Evolutionary conservation across 2,888 invertebrate species (phyloP), one percentile per base, ranked within the genome.

Genomic region (Tenthredo notha): DNA sequence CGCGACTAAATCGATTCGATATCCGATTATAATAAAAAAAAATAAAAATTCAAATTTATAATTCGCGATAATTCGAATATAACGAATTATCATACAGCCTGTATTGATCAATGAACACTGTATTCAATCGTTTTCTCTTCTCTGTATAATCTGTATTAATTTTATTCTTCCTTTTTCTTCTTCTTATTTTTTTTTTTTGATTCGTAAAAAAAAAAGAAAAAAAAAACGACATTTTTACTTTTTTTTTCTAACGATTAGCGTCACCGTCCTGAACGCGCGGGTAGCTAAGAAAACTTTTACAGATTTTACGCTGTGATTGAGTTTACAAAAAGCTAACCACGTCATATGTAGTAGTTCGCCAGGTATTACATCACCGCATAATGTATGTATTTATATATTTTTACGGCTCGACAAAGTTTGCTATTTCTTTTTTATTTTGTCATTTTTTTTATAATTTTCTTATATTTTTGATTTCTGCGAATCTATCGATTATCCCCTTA

Each of bases 241-340:
- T 29, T 58, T 70, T 70, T 65, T 65, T 67, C 29, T 67, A 29
- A 33, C 21, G 21, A 70, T 70, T 10, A 40, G 74, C 74, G 74
- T 74, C 74, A 74, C 74, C 3, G 21, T 67, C 29, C 33, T 33
- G 29, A n/a, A n/a, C 67, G 67, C 21, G 29, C 67, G 67, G 33
- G 37, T 29, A 29, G 77, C 77, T 40, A 58, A 40, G 21, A 80
- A 80, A 80, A 61, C 15, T 25, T 61, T 77, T 54, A 9, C 7
- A 80, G 80, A 80, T 80, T 37, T 58, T 37, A 80, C 80, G 58
- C 21, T 40, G 40, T 61, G 80, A 80, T 80, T 58, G 21, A 80
- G 80, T 80, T 80, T 80, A 61, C 80, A 80, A 80, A 80, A 80
- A 58, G 61, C 58, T 61, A 80, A 80, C 40, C 61, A 37, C 80